Conservation (phyloP, 2,888 invertebrate species). For the Druceiella hillmani region DNA sequence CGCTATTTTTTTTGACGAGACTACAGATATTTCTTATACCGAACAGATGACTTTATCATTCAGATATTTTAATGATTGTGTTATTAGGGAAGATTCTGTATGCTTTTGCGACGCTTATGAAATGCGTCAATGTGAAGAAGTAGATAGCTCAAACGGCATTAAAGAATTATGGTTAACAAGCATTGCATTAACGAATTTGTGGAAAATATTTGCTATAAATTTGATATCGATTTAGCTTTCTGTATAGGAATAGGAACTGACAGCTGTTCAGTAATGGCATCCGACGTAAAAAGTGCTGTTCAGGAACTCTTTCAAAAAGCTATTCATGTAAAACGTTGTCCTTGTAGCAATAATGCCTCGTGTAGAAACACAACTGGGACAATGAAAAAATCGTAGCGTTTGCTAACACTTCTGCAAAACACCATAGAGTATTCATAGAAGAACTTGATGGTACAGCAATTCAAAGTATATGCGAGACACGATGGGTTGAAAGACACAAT, state of each 20-base stretch:
- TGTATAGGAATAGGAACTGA: slow-evolving; percentile 26
- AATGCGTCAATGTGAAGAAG: slow-evolving; percentile 11
- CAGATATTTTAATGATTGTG: slow-evolving; percentile 21
- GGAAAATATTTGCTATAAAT: slow-evolving; percentile 21
- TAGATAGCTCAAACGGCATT: too few relatives aligned
- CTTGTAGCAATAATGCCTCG: slow-evolving; percentile 25
- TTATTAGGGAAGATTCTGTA: slow-evolving; percentile 17
- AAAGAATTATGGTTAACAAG: slow-evolving; percentile 23
- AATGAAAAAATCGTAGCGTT: slow-evolving; percentile 16
- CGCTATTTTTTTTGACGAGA: slow-evolving; percentile 29
- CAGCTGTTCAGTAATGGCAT: slow-evolving; percentile 28
- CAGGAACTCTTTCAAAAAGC: slow-evolving; percentile 24
- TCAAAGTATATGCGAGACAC: slow-evolving; percentile 18
- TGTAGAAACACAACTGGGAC: slow-evolving; percentile 19
- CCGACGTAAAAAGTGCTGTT: slow-evolving; percentile 26
- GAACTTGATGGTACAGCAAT: slow-evolving; percentile 12
- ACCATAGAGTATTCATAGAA: slow-evolving; percentile 13
- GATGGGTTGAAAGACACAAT: slow-evolving; percentile 18
- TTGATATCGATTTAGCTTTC: slow-evolving; percentile 20
- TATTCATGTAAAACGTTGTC: slow-evolving; percentile 23
- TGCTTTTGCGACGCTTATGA: slow-evolving; percentile 14
- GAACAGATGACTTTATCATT: slow-evolving; percentile 24
- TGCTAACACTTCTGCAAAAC: slow-evolving; percentile 16
- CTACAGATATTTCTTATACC: slow-evolving; percentile 23
- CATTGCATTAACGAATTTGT: slow-evolving; percentile 23